Evolutionary conservation across 2,113 vertebrate species (phyloP), one percentile per base, ranked within the genome.

Genomic region (Thymallus thymallus): DNA sequence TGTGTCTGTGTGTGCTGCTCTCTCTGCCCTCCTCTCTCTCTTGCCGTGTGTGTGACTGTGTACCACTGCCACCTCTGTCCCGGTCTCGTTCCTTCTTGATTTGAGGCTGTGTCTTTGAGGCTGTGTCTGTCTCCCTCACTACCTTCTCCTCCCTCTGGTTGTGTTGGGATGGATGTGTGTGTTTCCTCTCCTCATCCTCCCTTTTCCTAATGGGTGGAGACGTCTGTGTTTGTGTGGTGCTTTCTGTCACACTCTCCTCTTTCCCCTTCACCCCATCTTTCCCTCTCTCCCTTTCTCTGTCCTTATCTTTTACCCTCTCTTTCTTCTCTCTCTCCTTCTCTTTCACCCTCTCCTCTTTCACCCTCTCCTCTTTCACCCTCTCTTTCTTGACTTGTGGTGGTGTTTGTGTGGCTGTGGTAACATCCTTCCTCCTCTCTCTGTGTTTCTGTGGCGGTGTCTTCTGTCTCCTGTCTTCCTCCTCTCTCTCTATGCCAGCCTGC

Each of bases 41-140:
- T 0, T 73, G 76, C 26, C 85, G 78, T 0, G 29, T 13, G 67
- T 78, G 77, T 16, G 81, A 35, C 0, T 62, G 67, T 0, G 68
- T 3, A 46, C 20, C 7, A 22, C 56, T 9, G 10, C 74, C 78
- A 32, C 63, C 84, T 18, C 77, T 16, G 16, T 87, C 86, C 23
- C 82, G 85, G 6, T 91, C 90, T 80, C 83, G 88, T 61, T 91
- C 90, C 66, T 74, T 86, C 76, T 87, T 89, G 68, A 86, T 4
- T 5, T 82, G 79, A 22, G 76, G 1, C 5, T 76, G 87, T 1
- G 65, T 78, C 80, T 88, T 89, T 1, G 58, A 26, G 18, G 56
- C 56, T 60, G 56, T n/a, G 65, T 88, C 88, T 68, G 71, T 77
- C 75, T 86, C 83, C 79, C 72, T 87, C 72, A 74, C n/a, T 18